These are phyloP conservation scores for Meiosimyza decipiens DNA, from an alignment of 2,888 invertebrate genomes.

Conservation along the genomic window DNA sequence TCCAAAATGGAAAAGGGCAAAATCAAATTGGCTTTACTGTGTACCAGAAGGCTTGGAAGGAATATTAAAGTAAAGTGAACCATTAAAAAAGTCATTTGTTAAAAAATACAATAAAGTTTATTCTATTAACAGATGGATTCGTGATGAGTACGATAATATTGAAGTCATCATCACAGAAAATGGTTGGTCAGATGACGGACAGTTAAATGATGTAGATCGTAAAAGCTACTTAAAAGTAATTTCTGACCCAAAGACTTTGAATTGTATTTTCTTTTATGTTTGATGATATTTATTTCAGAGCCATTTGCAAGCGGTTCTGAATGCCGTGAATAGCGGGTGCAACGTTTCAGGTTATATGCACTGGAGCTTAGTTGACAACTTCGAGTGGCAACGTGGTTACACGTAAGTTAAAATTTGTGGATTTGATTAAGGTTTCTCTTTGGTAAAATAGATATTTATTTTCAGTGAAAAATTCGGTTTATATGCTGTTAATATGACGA, in stretches of 20 bases:
- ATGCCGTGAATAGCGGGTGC: conserved; percentile 54
- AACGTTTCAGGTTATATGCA: conserved; percentile 55
- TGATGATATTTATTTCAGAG: conserved; percentile 43
- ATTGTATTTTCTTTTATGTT: neutral
- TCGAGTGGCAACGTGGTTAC: conserved; percentile 58
- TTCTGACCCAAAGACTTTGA: neutral
- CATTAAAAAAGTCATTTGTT: conserved; percentile 18
- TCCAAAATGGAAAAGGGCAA: conserved; percentile 52
- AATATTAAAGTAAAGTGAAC: conserved; percentile 46
- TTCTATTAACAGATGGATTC: conserved; percentile 67
- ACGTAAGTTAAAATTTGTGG: conserved; percentile 50
- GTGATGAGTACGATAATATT: conserved; percentile 69
- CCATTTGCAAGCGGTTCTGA: conserved; percentile 55
- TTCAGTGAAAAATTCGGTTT: conserved; percentile 76
- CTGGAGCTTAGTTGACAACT: conserved; percentile 61
- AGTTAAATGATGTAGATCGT: conserved; percentile 64
- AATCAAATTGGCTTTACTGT: conserved; percentile 56
- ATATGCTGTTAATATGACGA: conserved; percentile 75
- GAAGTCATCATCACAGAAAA: conserved; percentile 72
- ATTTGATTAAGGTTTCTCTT: neutral
- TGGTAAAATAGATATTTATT: conserved; percentile 43
- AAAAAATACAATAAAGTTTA: conserved; percentile 21
- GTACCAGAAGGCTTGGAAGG: conserved; percentile 56
- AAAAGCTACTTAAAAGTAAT: conserved; percentile 53
- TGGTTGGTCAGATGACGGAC: conserved; percentile 69